These are phyloP conservation scores for Rhimphoctona megacephalus DNA, from an alignment of 2,888 invertebrate species.

Conservation along the genomic window DNA sequence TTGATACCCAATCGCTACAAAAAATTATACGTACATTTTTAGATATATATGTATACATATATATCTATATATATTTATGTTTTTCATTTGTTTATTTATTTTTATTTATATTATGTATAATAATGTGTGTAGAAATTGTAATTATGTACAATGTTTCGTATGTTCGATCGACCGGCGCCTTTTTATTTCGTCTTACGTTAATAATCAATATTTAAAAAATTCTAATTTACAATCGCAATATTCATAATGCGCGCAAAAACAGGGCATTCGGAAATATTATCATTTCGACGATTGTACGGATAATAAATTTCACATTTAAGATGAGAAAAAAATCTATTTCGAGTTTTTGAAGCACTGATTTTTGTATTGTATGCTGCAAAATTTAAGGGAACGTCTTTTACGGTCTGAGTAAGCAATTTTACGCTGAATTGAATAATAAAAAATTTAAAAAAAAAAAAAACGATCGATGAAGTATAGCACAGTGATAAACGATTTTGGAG, in stretches of 20 bases:
- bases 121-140: slow-evolving; percentile 58
- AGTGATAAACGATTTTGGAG: slow-evolving; percentile 31
- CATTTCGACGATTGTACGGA: slow-evolving; percentile 4
- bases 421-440: neutral
- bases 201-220: slow-evolving; percentile 17
- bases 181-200: neutral
- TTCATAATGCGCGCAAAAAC: slow-evolving; percentile 33
- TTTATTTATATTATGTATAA: slow-evolving; percentile 12
- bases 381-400: neutral
- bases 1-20: slow-evolving; percentile 58
- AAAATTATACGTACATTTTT: slow-evolving; percentile 36
- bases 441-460: slow-evolving; percentile 1
- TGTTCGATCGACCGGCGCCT: slow-evolving; percentile 62
- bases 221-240: slow-evolving; percentile 22
- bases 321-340: neutral
- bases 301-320: neutral
- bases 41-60: slow-evolving; percentile 33
- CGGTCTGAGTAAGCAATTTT: neutral
- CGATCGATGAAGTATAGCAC: slow-evolving; percentile 3
- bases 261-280: slow-evolving; percentile 15
- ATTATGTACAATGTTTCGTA: slow-evolving; percentile 68
- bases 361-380: neutral
- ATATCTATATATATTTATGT: neutral
- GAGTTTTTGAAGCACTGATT: neutral
- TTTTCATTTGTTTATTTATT: neutral